Evolutionary conservation across 2,888 invertebrate species (phyloP).

Genomic region (Pristionchus japonicus): DNA sequence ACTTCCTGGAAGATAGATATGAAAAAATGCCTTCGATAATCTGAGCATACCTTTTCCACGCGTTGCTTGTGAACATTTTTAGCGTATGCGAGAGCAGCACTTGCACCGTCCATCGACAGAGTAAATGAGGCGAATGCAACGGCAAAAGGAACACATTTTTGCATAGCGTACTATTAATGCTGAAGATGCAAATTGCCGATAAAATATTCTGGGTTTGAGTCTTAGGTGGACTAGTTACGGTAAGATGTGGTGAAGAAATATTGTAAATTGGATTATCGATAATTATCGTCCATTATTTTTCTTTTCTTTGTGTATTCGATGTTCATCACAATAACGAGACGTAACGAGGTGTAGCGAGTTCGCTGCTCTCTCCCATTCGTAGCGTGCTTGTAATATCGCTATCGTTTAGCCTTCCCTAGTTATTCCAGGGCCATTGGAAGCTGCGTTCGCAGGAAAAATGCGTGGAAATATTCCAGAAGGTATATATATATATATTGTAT

Average conservation of each 20-base stretch:
- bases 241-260: no score
- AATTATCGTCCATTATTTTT: background rate
- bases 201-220: no score
- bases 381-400: no score
- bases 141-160: no score
- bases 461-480: background rate
- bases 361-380: no score
- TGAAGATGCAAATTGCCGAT: background rate
- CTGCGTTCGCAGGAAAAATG: background rate
- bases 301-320: background rate
- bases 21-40: background rate
- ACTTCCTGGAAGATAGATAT: constrained; percentile 1
- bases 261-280: no score
- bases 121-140: no score
- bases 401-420: no score
- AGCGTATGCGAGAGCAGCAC: background rate
- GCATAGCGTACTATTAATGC: no score
- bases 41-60: background rate
- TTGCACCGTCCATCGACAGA: constrained; percentile 35
- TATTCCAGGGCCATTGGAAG: background rate
- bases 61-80: constrained; percentile 36
- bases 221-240: no score
- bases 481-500: background rate
- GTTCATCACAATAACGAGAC: no score
- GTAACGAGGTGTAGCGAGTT: no score